Evolutionary conservation across 2,888 invertebrate genomes (phyloP).

Genomic region (Drosophila anceps): DNA sequence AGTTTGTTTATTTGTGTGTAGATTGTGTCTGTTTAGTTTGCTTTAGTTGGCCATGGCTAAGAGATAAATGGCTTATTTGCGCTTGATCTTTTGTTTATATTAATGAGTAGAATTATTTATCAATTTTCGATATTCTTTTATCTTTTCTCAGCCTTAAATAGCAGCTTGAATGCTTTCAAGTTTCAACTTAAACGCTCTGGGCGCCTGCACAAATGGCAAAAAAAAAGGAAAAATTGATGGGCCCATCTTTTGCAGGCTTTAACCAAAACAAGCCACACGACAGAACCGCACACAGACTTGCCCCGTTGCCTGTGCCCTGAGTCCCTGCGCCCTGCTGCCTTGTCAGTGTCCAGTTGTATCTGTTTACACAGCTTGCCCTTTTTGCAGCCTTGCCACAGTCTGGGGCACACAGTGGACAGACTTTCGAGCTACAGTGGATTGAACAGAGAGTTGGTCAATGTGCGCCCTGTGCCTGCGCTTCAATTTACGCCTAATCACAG

Average conservation of each 20-base stretch:
- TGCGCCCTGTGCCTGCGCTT: constrained; percentile 50
- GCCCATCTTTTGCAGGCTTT: constrained; percentile 38
- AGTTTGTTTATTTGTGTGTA: constrained; percentile 6
- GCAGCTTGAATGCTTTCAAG: constrained; percentile 11
- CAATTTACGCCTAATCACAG: constrained; percentile 64
- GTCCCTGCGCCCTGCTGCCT: neutral
- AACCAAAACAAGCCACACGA: constrained; percentile 49
- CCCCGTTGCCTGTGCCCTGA: neutral
- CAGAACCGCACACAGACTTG: constrained; percentile 29
- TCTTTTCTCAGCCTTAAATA: neutral
- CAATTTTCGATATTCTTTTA: constrained; percentile 11
- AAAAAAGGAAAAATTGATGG: constrained; percentile 48
- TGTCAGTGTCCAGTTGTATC: constrained; percentile 66
- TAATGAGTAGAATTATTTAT: constrained; percentile 13
- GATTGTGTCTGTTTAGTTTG: neutral
- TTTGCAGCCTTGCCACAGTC: constrained; percentile 45
- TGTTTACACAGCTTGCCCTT: constrained; percentile 76
- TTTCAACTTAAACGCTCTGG: constrained; percentile 24
- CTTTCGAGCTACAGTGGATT: constrained; percentile 1
- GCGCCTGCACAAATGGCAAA: constrained; percentile 1
- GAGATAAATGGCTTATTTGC: constrained; percentile 5
- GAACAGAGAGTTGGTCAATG: constrained; percentile 11
- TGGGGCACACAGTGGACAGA: constrained; percentile 9
- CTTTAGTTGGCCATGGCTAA: neutral
- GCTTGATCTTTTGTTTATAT: constrained; percentile 1